Evolutionary conservation across 2,113 vertebrate genomes (phyloP), one percentile per base, ranked within the genome.

Genomic region (Cettia cetti): DNA sequence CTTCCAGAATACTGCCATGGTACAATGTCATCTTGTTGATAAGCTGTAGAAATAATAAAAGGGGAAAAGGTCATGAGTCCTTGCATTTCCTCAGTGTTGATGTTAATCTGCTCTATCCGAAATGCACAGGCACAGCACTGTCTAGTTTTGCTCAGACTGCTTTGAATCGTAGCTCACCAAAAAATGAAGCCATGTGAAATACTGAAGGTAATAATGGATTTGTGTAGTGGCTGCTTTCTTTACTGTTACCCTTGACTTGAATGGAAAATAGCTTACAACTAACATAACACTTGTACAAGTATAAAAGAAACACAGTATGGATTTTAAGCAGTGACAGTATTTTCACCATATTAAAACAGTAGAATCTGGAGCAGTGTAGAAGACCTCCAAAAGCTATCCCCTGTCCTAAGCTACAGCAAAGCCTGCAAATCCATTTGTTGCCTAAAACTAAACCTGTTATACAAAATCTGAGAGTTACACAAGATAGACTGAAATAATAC

Each of bases 291-390:
- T 96, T 71, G 86, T 76, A 82, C 69, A 66, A 87, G 89, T 77
- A 87, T 56, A 68, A 96, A 95, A 92, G 95, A 86, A 96, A 89
- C 86, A 91, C 19, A 76, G 61, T 66, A 86, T 70, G 69, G 94
- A 96, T 95, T 96, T 96, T 94, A 96, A 93, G 89, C 66, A 92
- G 40, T 52, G 94, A 91, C 92, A 89, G 72, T 83, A 90, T n/a
- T n/a, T n/a, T n/a, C n/a, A n/a, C n/a, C n/a, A n/a, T 71, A 94
- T 91, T 96, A 92, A 96, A 96, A 95, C 11, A 20, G 31, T 6
- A 35, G 12, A 54, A 23, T n/a, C 53, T 5, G 0, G 42, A 68
- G 35, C 45, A 37, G 9, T 30, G 39, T 19, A 22, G 47, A 86
- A 92, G 37, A 10, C 9, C 14, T 44, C 21, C 37, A 63, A 42